These are phyloP conservation scores for Brachyptera putata DNA, from an alignment of 2,888 invertebrate genomes.

Conservation along the genomic window DNA sequence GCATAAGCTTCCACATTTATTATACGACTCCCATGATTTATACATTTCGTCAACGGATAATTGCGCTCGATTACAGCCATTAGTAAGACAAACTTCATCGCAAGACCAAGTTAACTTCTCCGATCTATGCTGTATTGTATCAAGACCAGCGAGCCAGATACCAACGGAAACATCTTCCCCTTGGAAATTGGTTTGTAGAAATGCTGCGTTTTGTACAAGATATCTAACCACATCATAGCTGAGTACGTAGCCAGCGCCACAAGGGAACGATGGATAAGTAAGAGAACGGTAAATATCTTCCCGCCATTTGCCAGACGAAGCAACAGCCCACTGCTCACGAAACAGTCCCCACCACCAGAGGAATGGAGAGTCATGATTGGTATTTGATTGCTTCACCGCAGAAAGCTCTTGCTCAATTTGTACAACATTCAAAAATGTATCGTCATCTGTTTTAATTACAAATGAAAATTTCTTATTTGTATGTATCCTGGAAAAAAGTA, in stretches of 20 bases:
- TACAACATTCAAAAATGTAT: slow-evolving; percentile 36
- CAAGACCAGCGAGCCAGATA: slow-evolving; percentile 35
- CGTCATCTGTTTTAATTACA: slow-evolving; percentile 38
- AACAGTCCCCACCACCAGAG: slow-evolving; percentile 37
- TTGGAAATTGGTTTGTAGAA: slow-evolving; percentile 23
- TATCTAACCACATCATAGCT: slow-evolving; percentile 29
- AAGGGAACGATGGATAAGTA: slow-evolving; percentile 38
- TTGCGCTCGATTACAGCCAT: neutral
- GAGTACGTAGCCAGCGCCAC: slow-evolving; percentile 38
- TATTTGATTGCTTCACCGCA: neutral
- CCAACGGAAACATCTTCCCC: slow-evolving; percentile 38
- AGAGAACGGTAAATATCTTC: slow-evolving; percentile 33
- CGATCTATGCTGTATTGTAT: slow-evolving; percentile 21
- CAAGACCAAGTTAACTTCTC: slow-evolving; percentile 19
- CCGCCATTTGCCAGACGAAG: slow-evolving; percentile 37
- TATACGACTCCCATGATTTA: neutral
- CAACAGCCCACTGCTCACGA: slow-evolving; percentile 35
- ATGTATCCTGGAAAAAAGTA: slow-evolving; percentile 32
- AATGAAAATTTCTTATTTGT: slow-evolving; percentile 31
- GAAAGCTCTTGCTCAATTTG: slow-evolving; percentile 24
- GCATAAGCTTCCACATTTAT: neutral
- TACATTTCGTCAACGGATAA: neutral
- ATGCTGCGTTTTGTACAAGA: slow-evolving; percentile 24
- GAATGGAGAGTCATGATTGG: neutral
- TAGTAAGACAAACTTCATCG: slow-evolving; percentile 7